Conservation (phyloP, 2,797 vertebrate genomes). For the Muscicapa comitata region DNA sequence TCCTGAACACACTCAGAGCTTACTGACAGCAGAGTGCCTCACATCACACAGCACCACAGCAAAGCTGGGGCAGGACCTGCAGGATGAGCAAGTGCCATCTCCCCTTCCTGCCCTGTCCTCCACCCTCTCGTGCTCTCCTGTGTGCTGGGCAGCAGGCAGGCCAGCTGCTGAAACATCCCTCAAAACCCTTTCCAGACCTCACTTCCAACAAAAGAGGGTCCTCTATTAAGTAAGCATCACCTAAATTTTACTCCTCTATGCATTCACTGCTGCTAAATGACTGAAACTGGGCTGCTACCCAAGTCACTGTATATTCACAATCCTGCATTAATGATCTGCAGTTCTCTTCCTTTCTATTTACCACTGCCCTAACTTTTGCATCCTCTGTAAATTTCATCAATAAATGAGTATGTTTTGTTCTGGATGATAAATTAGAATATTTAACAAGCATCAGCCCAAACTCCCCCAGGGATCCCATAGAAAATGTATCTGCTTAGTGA, state of each 20-base stretch:
- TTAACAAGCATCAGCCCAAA: neutral
- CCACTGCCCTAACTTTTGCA: neutral
- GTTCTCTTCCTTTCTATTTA: neutral
- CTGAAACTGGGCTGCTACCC: neutral
- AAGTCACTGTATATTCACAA: neutral
- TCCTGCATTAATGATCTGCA: neutral
- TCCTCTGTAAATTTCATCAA: neutral
- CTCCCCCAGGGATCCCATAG: neutral
- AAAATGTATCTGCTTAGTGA: neutral
- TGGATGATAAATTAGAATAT: neutral
- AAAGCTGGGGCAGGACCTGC: neutral
- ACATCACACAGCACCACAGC: neutral
- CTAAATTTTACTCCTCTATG: neutral
- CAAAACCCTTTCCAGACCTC: neutral
- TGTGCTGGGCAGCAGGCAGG: neutral
- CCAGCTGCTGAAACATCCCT: neutral
- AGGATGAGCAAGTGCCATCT: neutral
- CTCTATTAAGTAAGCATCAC: neutral
- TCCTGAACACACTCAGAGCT: neutral
- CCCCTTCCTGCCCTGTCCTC: accelerated
- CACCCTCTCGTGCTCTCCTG: accelerated
- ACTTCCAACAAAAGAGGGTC: neutral
- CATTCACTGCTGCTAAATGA: neutral
- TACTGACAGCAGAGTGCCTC: neutral
- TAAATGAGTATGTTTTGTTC: neutral